Conservation (phyloP, 2,888 invertebrate genomes). For the Priapulus caudatus region DNA sequence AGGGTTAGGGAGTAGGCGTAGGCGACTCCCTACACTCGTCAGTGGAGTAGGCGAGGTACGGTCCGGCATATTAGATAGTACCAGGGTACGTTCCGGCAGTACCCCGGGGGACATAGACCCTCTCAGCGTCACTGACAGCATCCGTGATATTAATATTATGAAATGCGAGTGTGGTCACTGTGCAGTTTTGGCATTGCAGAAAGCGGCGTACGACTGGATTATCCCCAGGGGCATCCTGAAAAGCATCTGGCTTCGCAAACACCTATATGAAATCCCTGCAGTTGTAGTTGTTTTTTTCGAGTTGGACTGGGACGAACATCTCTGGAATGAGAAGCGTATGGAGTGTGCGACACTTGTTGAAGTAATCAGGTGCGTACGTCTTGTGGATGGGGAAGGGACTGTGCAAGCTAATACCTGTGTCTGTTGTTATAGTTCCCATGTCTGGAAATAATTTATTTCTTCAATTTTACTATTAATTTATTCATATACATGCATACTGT, state of each 20-base stretch:
- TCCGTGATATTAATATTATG: too few species aligned
- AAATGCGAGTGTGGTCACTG: background rate
- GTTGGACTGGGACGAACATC: slow-evolving; percentile 87
- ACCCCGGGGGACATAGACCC: too few species aligned
- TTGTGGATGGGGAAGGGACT: background rate
- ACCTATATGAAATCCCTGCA: slow-evolving; percentile 74
- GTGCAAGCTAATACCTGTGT: too few species aligned
- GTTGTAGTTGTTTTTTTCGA: slow-evolving; percentile 90
- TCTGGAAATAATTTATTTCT: slow-evolving; percentile 8
- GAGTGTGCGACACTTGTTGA: slow-evolving; percentile 85
- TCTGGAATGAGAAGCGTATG: slow-evolving; percentile 87
- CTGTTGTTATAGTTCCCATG: background rate
- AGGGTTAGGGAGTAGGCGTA: too few species aligned
- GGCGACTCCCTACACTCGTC: too few species aligned
- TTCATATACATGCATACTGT: too few species aligned
- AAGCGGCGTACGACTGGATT: slow-evolving; percentile 9
- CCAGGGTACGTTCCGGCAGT: too few species aligned
- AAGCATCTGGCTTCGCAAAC: slow-evolving; percentile 87
- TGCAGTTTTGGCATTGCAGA: slow-evolving; percentile 7
- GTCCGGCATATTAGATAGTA: too few species aligned
- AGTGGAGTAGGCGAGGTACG: too few species aligned
- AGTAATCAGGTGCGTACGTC: slow-evolving; percentile 44
- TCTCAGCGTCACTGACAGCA: too few species aligned
- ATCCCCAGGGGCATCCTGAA: slow-evolving; percentile 79
- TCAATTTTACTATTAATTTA: slow-evolving; percentile 9